Percentiles rank a stretch among this genome's conserved stretches.
phyloP scores from a whole-genome alignment of 2,113 vertebrate species.

The Microtus pennsylvanicus region DNA sequence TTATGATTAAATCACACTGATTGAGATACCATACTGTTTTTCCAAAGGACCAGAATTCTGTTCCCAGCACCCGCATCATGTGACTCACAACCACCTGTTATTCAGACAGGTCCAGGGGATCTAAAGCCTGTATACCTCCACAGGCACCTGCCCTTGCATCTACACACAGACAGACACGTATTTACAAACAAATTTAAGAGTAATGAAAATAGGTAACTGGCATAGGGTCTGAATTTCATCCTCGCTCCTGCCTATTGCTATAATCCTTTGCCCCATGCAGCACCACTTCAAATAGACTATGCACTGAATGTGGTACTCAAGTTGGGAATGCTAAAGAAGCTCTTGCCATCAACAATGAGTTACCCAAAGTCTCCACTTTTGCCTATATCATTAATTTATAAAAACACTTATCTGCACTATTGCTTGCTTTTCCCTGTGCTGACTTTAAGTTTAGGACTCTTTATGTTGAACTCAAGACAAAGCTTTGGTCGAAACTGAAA shows the following conservation, averaged over 20 bases:
- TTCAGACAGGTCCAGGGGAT: no score
- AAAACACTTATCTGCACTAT: slow-evolving; percentile 18
- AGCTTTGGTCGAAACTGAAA: slow-evolving; percentile 46
- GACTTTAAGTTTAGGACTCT: slow-evolving; percentile 49
- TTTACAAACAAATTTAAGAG: no score
- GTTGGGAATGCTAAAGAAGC: neutral
- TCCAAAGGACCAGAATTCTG: no score
- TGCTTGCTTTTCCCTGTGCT: slow-evolving; percentile 20
- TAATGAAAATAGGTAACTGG: neutral
- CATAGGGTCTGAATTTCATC: neutral
- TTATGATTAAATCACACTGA: neutral
- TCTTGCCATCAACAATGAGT: neutral
- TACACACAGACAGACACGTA: neutral
- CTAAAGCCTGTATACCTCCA: no score
- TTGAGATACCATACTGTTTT: neutral
- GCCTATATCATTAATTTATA: slow-evolving; percentile 43
- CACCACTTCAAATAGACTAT: neutral
- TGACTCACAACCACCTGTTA: neutral
- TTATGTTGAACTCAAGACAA: slow-evolving; percentile 57
- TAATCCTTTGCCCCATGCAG: rapidly evolving
- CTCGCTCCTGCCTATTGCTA: neutral
- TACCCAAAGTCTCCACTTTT: neutral
- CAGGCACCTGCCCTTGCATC: neutral
- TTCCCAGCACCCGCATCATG: neutral
- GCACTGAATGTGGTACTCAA: neutral